A percentile compares a stretch with the other conserved stretches of the same genome.
phyloP scores from a whole-genome alignment of 2,113 vertebrate species.

The Salminus brasiliensis region DNA sequence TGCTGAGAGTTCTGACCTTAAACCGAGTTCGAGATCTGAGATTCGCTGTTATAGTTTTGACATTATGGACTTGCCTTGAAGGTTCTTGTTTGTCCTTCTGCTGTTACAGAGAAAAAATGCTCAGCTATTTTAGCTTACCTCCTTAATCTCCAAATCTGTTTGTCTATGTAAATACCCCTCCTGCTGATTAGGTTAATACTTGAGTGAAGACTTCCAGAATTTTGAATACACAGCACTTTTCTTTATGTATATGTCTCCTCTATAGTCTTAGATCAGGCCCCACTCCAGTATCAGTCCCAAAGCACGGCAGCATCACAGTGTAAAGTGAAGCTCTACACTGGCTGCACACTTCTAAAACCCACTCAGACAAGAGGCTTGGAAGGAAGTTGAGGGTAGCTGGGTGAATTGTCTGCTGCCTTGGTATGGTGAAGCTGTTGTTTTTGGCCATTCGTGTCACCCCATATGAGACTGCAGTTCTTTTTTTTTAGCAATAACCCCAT shows the following conservation, averaged over 20 bases:
- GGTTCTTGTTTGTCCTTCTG: conserved; percentile 70
- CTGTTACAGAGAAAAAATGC: neutral
- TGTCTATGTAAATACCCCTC: conserved; percentile 68
- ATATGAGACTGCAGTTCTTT: conserved; percentile 70
- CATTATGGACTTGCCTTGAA: conserved; percentile 69
- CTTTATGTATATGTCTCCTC: conserved; percentile 27
- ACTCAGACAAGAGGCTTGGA: conserved; percentile 57
- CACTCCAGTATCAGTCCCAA: conserved; percentile 39
- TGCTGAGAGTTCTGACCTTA: conserved; percentile 75
- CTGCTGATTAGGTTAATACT: conserved; percentile 71
- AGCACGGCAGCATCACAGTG: conserved; percentile 56
- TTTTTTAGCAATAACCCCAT: conserved; percentile 74
- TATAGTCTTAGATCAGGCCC: conserved; percentile 26
- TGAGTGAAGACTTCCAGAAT: conserved; percentile 63
- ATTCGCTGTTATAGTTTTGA: conserved; percentile 73
- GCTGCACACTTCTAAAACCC: conserved; percentile 64
- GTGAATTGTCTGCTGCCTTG: conserved; percentile 36
- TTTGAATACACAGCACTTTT: conserved; percentile 54
- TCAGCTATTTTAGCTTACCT: conserved; percentile 12
- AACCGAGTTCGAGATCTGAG: conserved; percentile 74
- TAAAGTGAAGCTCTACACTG: conserved; percentile 54
- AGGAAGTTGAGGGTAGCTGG: conserved; percentile 5
- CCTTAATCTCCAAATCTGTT: conserved; percentile 47
- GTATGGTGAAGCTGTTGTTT: conserved; percentile 46
- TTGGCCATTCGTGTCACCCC: conserved; percentile 62